Evolutionary conservation across 2,888 invertebrate species (phyloP), one percentile per base, ranked within the genome.

Genomic region (Nephrotoma appendiculata): DNA sequence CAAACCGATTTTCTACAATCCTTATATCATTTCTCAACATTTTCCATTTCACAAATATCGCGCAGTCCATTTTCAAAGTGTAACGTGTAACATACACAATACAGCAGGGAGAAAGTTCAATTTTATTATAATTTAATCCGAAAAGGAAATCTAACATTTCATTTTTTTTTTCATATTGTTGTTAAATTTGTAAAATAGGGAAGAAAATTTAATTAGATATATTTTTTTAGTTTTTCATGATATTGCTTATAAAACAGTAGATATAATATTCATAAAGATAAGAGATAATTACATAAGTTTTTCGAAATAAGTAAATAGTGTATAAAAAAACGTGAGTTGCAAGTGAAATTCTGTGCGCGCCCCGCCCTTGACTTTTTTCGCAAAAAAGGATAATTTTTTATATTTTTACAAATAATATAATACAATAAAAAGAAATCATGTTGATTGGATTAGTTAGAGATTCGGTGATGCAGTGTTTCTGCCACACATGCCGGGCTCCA

Each of bases 381-480:
- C 84, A 12, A 86, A 86, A 86, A 86, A 19, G 44, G 44, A 86
- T 44, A 86, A 45, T 86, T 86, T 85, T 85, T 85, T 84, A 19
- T 3, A 41, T 86, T 45, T 52, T 9, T 52, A 11, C 12, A 48
- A 86, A 86, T 45, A 44, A 31, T 83, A 41, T 83, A 44, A 45
- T 7, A 44, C 3, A 85, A 43, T 5, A 2, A 85, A 44, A 31
- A 31, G 31, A 31, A 44, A 86, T 15, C 84, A 97, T 97, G 97
- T 93, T 97, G 94, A 96, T 97, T 94, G 96, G 95, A 92, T 94
- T 97, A 91, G 96, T 97, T 92, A 95, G 96, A 92, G 96, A 97
- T 92, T 97, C 97, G 92, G 96, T 97, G 92, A 94, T 97, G 95
- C 96, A 96, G 94, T 97, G 97, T 94, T 97, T 97, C 94, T 97